These are phyloP conservation scores for Salticus scenicus DNA, from an alignment of 2,888 invertebrate species.

Conservation along the genomic window DNA sequence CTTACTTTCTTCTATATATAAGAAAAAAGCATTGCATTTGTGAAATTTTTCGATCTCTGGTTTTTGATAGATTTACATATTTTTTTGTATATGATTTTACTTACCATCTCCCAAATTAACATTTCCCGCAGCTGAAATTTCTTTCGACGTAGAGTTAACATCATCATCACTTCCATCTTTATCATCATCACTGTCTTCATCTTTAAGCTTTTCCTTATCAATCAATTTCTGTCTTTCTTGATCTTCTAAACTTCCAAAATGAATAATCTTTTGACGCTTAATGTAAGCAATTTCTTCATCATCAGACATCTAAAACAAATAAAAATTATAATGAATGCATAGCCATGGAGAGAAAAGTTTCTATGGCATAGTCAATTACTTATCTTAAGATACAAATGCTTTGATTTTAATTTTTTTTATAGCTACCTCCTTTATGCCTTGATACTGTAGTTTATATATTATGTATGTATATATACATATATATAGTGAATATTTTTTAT, in stretches of 20 bases:
- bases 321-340: background rate
- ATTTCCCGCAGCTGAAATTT: slow-evolving; percentile 80
- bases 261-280: slow-evolving; percentile 85
- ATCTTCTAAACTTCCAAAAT: slow-evolving; percentile 94
- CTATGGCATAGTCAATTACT: too few relatives aligned
- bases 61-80: too few relatives aligned
- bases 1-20: too few relatives aligned
- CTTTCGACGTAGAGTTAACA: slow-evolving; percentile 75
- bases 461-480: too few relatives aligned
- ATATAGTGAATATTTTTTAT: too few relatives aligned
- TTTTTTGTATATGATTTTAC: too few relatives aligned
- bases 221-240: slow-evolving; percentile 80
- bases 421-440: too few relatives aligned
- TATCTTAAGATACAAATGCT: background rate
- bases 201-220: slow-evolving; percentile 36
- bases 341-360: too few relatives aligned
- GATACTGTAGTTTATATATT: too few relatives aligned
- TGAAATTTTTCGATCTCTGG: too few relatives aligned
- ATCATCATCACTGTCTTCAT: slow-evolving; percentile 45
- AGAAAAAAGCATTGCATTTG: too few relatives aligned
- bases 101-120: slow-evolving; percentile 81
- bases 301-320: slow-evolving; percentile 78
- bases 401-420: too few relatives aligned
- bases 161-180: slow-evolving; percentile 58
- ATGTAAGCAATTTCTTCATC: slow-evolving; percentile 83